Percentiles rank a stretch among this genome's conserved stretches.
Evolutionary conservation across 2,888 invertebrate species (phyloP).

Genomic region (Drosophila picticornis): DNA sequence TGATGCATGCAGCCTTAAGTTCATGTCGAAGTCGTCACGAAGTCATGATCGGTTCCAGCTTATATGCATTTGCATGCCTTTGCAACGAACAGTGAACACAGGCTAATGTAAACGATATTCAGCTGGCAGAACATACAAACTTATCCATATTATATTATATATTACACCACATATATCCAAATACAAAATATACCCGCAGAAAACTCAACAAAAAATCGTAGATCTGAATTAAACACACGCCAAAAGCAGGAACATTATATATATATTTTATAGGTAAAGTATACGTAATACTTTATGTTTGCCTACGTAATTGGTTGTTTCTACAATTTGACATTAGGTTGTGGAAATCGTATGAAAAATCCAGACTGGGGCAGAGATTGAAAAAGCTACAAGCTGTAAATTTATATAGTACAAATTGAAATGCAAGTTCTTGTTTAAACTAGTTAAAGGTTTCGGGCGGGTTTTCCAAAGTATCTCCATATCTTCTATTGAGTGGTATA

Average conservation of each 20-base stretch:
- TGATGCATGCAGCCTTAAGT: conserved; percentile 24
- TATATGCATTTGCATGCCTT: conserved; percentile 56
- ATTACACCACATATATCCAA: background rate
- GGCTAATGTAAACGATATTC: background rate
- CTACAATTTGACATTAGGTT: background rate
- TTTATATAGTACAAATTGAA: background rate
- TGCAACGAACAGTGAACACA: conserved; percentile 28
- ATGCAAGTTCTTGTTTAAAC: background rate
- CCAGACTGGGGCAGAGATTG: background rate
- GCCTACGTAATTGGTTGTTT: background rate
- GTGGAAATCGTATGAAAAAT: background rate
- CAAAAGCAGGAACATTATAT: background rate
- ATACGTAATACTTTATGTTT: background rate
- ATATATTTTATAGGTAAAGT: background rate
- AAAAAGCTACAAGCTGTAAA: no score
- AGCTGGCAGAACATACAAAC: background rate
- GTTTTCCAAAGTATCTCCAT: background rate
- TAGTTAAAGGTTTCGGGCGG: background rate
- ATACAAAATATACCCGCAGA: background rate
- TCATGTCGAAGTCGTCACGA: conserved; percentile 60
- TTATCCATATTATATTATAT: background rate
- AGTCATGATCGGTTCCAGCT: conserved; percentile 53
- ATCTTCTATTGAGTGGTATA: background rate
- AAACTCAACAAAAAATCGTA: background rate
- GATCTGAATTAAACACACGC: background rate